Base-by-base conservation (phyloP, 2,888 invertebrate species). In the Drosophila siamana region DNA sequence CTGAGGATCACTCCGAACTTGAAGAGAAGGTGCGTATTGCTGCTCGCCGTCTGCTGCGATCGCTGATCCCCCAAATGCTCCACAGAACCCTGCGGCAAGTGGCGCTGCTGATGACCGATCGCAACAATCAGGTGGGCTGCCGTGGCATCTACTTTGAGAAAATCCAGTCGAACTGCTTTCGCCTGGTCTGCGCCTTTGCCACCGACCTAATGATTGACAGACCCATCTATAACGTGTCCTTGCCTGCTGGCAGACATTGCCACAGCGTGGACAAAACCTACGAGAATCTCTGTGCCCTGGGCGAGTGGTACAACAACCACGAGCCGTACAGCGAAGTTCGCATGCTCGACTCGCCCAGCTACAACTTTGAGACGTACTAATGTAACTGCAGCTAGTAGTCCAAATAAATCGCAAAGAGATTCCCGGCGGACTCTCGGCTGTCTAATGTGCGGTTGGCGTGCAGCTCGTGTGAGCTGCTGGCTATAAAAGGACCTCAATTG, bases 41-140 rank as follows among this genome's bases (percentile, higher is more conserved):
- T 7, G 0, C 0, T 6, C 8, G 1, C 1, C 13, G 2, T 2
- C 2, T 15, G 4, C 8, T 1, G 6, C 0, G 0, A 2, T 16
- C 11, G 0, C 15, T 38, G 0, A 24, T n/a, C n/a, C 11, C 7
- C 5, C 6, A 0, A 36, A 38, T 51, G 15, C 15, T 9, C 1
- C 8, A 19, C 9, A 78, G 78, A 30, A 36, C 52, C 6, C 41
- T 69, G 4, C 46, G 63, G 0, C 33, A 46, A 2, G 38, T 56
- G 0, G 46, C 47, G 6, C 54, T 80, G 5, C 51, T 76, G 2
- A 76, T 80, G 68, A 57, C 73, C 5, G 80, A 80, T 33, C 75
- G 71, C 4, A 80, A 80, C 40, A 56, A 78, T 3, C 73, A 75
- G 24, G 51, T 80, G 24, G 80, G 80, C 44, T 80, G 80, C 51